Evolutionary conservation across 1,140 invertebrate species (phyloP), one percentile per base, ranked within the genome.

Genomic region (Ganaspis sp.): DNA sequence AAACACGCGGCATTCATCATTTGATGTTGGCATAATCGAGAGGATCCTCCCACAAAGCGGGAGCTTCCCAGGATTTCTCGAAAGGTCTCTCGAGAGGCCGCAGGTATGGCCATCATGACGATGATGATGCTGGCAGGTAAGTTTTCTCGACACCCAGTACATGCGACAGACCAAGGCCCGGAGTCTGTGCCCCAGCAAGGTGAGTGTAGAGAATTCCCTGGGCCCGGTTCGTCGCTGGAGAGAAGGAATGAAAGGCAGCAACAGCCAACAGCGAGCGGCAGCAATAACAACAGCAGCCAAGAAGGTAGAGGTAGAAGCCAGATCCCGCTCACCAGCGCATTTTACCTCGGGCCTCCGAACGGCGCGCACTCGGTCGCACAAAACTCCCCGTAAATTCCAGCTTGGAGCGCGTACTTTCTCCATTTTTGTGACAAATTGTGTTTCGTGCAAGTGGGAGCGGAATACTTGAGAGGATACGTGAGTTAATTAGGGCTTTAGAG

Each of bases 241-340:
- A 79, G 76, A 77, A 83, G 78, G 81, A 81, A 84, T 77, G 79
- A 82, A 75, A 77, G 75, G 79, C 75, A 69, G 74, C 19, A 69
- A 45, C n/a, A 71, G 54, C 64, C 58, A 70, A 45, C 74, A 78
- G 73, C 78, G 75, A 75, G 72, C 72, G 80, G 75, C 74, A 74
- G 78, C 70, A 73, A 23, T 17, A 38, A 49, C 23, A 72, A 38
- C 70, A 42, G 77, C 77, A n/a, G 29, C 76, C 72, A 83, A 79
- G 78, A 79, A 83, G 76, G 78, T 79, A 54, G 73, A 75, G 72
- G 38, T 74, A 78, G 69, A 80, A 76, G 77, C 74, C 69, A 83
- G 75, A 83, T 85, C 78, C 86, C 85, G 85, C 83, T 86, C 82
- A 86, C 85, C 78, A 76, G 72, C 75, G 79, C 85, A 87, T 82